Evolutionary conservation across 1,140 invertebrate genomes (phyloP), one percentile per base, ranked within the genome.

Genomic region (Euura saliciscinereae): DNA sequence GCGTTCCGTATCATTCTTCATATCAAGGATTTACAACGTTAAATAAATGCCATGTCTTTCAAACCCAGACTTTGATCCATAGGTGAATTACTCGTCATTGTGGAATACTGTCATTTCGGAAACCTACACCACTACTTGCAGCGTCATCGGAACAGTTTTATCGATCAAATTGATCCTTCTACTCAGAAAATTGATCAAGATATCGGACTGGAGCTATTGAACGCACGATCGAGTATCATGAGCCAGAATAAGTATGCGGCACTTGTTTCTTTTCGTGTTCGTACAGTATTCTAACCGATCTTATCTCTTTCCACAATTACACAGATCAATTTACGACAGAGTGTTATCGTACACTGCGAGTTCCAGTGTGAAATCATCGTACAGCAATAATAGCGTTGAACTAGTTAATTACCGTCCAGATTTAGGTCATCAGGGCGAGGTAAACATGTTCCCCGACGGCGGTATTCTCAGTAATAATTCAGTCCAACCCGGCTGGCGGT

Each of bases 91-190:
- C 87, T 94, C 75, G 95, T 98, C 0, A 94, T 98, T 75, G 96
- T 98, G n/a, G 97, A 99, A 81, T 98, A 94, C 84, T 98, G 97
- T 81, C 91, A 92, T 59, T 95, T 92, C 82, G 97, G 97, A 8
- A 98, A 97, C 87, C 88, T 99, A 2, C 93, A 97, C 72, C 94
- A 96, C 82, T 98, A 95, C 83, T 86, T 99, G 67, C 86, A 94
- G 43, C 89, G 91, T 44, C 93, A 97, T 81, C 88, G 96, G 44
- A 89, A 91, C 42, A 89, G 91, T 70, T 97, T 95, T 76, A 91
- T 97, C 3, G 92, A 97, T 85, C 94, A 97, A 87, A 90, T 97
- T 7, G 90, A 93, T 82, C 87, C 88, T 4, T 78, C 79, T 0
- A 93, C 90, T 7, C 92, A 91, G 65, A 89, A 90, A 76, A 90